Base-by-base conservation (phyloP, 2,113 vertebrate genomes). In the Hucho hucho region DNA sequence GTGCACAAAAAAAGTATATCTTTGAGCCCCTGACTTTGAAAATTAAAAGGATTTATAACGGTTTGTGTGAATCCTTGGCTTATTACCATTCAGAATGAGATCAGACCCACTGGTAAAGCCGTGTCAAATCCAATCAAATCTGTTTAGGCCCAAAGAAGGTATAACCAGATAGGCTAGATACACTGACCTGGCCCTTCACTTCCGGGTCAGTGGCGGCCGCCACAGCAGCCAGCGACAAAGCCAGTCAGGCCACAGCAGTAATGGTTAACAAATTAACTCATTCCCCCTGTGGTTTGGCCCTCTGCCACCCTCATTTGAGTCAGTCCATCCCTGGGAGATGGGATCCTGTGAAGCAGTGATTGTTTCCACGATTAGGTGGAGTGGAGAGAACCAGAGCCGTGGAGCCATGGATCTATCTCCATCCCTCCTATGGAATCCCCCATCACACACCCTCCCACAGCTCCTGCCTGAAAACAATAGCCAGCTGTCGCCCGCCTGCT, bases 321-420 rank as follows among this genome's bases (percentile, higher is more conserved):
- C 93, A 28, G 25, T 89, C 88, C 88, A 83, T 88, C 89, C 94
- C 92, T 91, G 89, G 91, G 92, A 96, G 95, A 97, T 95, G 93
- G 94, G 93, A 95, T 96, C 95, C 94, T 95, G 92, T 92, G 92
- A 93, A 92, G 94, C 94, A 94, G 91, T 93, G 93, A 94, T 95
- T 95, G 94, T 93, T 97, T 97, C 95, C 93, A 93, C 93, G 91
- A 94, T 96, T 95, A 97, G 90, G 94, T 91, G 92, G 92, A 93
- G 92, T 83, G 76, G 91, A 92, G 86, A 75, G 77, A 77, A 85
- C 83, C 71, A 85, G 83, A 87, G 90, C 90, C 79, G 84, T 90
- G 93, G 91, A 89, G 58, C 58, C 58, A 22, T 61, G 29, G 28
- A 28, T 67, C 25, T 18, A 22, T 65, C 25, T 65, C 25, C 11